phyloP scores from a whole-genome alignment of 2,113 vertebrate genomes.

The mouse (Mus musculus) region DNA sequence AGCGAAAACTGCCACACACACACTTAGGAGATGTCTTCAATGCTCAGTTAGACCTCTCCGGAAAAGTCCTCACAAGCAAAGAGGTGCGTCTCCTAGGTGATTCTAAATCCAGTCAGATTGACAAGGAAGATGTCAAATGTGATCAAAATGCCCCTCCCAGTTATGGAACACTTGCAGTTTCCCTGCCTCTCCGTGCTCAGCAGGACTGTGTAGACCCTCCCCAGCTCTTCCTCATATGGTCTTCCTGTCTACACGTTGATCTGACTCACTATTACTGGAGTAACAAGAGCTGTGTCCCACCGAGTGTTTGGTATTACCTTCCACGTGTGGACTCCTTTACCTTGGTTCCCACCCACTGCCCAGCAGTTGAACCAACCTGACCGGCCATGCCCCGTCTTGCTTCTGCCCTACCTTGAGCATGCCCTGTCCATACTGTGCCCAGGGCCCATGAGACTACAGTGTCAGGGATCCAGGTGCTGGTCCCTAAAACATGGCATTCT shows the following conservation, averaged over 20 bases:
- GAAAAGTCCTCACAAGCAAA: neutral
- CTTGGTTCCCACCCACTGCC: neutral
- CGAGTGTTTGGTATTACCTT: fast-evolving
- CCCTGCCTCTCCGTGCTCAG: fast-evolving
- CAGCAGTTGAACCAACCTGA: neutral
- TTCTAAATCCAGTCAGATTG: neutral
- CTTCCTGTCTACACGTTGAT: fast-evolving
- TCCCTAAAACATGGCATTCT: fast-evolving
- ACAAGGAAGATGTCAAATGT: neutral
- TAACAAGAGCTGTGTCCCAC: fast-evolving
- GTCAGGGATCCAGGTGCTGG: fast-evolving
- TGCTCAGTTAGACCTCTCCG: neutral
- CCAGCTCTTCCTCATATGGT: fast-evolving
- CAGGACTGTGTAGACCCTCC: too few relatives aligned
- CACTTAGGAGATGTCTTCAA: neutral
- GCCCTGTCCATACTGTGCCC: too few relatives aligned
- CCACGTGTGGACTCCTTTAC: fast-evolving
- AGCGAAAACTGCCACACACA: neutral
- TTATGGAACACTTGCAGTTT: fast-evolving
- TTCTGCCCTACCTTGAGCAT: fast-evolving
- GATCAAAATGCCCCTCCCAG: fast-evolving
- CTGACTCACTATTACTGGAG: too few relatives aligned
- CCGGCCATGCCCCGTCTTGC: fast-evolving
- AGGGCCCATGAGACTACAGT: fast-evolving
- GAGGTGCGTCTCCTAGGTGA: neutral